A percentile compares a stretch with the other conserved stretches of the same genome.
Conservation (phyloP, 1,140 invertebrate genomes). For the Odontomachus brunneus region DNA sequence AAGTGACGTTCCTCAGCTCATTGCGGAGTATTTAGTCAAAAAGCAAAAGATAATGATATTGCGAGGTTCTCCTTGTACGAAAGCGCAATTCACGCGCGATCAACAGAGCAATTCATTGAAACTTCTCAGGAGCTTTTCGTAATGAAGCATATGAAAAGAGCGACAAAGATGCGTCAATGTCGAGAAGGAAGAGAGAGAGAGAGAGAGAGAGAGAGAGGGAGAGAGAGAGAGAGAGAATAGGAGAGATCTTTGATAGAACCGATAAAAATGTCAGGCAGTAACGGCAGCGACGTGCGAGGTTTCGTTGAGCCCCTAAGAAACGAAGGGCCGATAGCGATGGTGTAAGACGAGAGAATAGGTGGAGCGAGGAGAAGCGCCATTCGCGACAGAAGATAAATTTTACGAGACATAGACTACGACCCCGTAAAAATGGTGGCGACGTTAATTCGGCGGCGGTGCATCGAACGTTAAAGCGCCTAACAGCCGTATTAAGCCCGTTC, state of each 20-base stretch:
- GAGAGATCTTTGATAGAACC: constrained; percentile 26
- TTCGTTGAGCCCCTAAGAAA: constrained; percentile 50
- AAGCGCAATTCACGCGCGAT: neutral
- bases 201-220: neutral
- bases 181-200: neutral
- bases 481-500: constrained; percentile 21
- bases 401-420: constrained; percentile 68
- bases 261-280: constrained; percentile 63
- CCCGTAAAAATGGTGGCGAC: constrained; percentile 65
- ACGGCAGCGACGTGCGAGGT: constrained; percentile 32
- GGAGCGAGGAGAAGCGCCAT: constrained; percentile 43
- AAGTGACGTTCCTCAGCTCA: neutral
- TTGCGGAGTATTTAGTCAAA: neutral
- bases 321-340: neutral
- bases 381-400: constrained; percentile 68
- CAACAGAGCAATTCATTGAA: constrained; percentile 36
- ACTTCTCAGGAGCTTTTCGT: constrained; percentile 44
- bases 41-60: neutral
- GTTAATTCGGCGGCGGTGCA: constrained; percentile 57
- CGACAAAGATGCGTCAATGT: neutral
- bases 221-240: neutral
- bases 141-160: constrained; percentile 48
- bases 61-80: neutral
- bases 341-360: neutral
- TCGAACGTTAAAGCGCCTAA: constrained; percentile 28